Evolutionary conservation across 2,888 invertebrate genomes (phyloP).

Genomic region (Tholera decimalis): DNA sequence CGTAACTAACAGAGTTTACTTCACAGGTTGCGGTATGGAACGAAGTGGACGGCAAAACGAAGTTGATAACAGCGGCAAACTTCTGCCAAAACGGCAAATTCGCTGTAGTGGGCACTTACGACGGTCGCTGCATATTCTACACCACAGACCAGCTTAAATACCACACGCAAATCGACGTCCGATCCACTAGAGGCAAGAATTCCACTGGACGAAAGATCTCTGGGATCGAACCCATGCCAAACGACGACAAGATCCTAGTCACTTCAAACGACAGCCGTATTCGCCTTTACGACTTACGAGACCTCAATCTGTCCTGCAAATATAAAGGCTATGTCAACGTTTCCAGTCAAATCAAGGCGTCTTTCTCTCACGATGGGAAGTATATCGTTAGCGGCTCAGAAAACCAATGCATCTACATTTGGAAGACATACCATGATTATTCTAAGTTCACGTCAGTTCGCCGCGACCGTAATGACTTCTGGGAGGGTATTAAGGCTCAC

Average conservation of each 20-base stretch:
- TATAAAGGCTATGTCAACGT: conserved; percentile 98
- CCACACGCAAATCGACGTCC: conserved; percentile 99
- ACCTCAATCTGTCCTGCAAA: conserved; percentile 98
- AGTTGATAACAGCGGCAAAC: conserved; percentile 98
- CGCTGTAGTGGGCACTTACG: conserved; percentile 99
- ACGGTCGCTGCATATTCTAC: conserved; percentile 99
- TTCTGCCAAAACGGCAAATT: conserved; percentile 99
- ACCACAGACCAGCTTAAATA: conserved; percentile 99
- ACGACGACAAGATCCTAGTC: conserved; percentile 98
- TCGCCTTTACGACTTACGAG: conserved; percentile 98
- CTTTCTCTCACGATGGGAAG: conserved; percentile 99
- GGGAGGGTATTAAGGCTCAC: conserved; percentile 97
- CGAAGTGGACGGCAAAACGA: conserved; percentile 98
- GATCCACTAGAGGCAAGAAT: conserved; percentile 98
- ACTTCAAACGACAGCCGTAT: conserved; percentile 99
- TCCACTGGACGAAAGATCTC: conserved; percentile 98
- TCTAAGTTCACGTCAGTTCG: conserved; percentile 98
- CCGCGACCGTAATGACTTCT: conserved; percentile 98
- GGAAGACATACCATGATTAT: conserved; percentile 99
- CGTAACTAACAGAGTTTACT: not conserved
- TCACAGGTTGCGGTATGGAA: conserved; percentile 98
- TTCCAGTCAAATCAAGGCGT: conserved; percentile 99
- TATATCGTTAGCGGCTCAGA: conserved; percentile 99
- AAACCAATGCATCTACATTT: conserved; percentile 99
- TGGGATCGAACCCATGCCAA: conserved; percentile 99